Conservation (phyloP, 2,113 vertebrate species). For the Bos javanicus region DNA sequence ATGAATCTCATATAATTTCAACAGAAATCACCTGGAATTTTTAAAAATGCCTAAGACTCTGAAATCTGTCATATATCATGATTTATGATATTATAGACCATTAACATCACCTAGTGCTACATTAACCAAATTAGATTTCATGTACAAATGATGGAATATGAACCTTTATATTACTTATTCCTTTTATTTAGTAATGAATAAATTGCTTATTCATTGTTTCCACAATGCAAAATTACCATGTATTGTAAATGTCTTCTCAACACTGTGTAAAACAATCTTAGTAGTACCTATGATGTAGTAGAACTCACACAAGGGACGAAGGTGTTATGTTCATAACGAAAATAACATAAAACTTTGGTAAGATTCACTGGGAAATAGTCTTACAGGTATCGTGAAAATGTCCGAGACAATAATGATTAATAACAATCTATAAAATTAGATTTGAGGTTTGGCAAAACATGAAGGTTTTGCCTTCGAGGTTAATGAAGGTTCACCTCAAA, state of each 20-base stretch:
- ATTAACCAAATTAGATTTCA: conserved; percentile 26
- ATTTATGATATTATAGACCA: conserved; percentile 39
- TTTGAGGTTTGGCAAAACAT: background rate
- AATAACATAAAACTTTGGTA: background rate
- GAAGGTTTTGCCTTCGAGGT: background rate
- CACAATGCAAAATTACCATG: background rate
- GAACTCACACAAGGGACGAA: background rate
- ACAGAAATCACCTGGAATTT: background rate
- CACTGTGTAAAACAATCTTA: background rate
- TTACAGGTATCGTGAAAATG: background rate
- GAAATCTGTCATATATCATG: conserved; percentile 33
- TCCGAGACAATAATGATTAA: background rate
- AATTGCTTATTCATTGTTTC: background rate
- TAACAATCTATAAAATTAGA: background rate
- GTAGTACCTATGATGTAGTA: background rate
- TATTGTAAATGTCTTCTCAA: conserved; percentile 7
- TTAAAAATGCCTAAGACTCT: background rate
- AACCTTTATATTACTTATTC: conserved; percentile 31
- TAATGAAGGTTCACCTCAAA: background rate
- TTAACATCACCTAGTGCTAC: background rate
- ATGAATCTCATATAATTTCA: background rate
- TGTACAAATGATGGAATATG: background rate
- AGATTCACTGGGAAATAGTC: background rate
- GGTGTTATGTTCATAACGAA: background rate
- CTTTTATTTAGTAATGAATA: background rate